Base-by-base conservation (phyloP, 2,888 invertebrate genomes). In the Platycheirus rosarum region DNA sequence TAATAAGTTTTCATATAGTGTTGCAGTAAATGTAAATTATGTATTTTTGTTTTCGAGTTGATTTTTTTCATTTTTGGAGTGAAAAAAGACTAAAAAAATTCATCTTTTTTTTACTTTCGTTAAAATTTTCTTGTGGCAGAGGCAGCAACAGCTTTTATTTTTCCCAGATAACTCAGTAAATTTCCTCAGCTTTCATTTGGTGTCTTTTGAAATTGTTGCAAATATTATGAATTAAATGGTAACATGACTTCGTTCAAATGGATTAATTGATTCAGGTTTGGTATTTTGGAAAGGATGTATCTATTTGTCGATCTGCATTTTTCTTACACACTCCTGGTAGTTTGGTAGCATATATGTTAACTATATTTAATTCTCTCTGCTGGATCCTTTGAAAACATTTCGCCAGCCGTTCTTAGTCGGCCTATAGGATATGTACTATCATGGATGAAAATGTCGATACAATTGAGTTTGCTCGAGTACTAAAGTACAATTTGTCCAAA, bases 121-220 rank as follows among this genome's bases (percentile, higher is more conserved):
- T 35, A 53, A 73, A 29, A 73, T 73, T 78, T 78, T 78, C 78
- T 14, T 78, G 73, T 44, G 14, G 13, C 20, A 8, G n/a, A 18
- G 7, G 14, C 37, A 37, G 6, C 20, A 49, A 9, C 44, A 68
- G 60, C 74, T 79, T 68, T 79, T 63, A 20, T 79, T 79, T 65
- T 55, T 37, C 35, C 13, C 9, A 23, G 49, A 60, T 20, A 14
- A 44, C 48, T 29, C 26, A 18, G 60, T 46, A 29, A 49, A 53
- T 62, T 16, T 62, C 29, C 49, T 44, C 8, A 2, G n/a, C 35
- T 26, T 4, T 53, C 35, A 37, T 8, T 16, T 35, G 13, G 26
- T 63, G 53, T 69, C 69, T 44, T 29, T 32, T 13, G 11, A 13
- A 42, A 29, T 68, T 37, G 26, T 26, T 13, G 32, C 20, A 32